phyloP scores from a whole-genome alignment of 2,113 vertebrate species.

The Ahaetulla prasina region DNA sequence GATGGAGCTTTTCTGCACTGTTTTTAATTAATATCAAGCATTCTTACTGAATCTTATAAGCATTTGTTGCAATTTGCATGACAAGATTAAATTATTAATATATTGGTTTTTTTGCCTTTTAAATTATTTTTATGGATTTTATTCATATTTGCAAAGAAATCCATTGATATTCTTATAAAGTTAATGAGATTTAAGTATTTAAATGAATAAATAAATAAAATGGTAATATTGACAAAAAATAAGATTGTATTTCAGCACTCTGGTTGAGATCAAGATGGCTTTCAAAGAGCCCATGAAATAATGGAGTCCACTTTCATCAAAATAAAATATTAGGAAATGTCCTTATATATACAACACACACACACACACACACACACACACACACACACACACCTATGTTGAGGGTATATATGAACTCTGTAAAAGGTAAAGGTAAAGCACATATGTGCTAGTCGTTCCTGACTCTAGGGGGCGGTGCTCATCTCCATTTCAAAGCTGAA shows the following conservation, averaged over 20 bases:
- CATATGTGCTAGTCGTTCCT: too few relatives aligned
- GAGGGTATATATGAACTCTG: not conserved
- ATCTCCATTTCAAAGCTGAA: too few relatives aligned
- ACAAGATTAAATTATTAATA: not conserved
- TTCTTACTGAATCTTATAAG: not conserved
- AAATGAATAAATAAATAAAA: not conserved
- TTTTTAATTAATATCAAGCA: not conserved
- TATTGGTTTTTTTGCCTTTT: not conserved
- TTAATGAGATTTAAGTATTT: not conserved
- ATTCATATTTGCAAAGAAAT: not conserved
- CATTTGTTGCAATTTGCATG: not conserved
- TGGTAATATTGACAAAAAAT: not conserved
- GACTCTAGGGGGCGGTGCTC: too few relatives aligned
- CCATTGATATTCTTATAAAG: not conserved
- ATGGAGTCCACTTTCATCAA: not conserved
- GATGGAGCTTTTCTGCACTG: not conserved
- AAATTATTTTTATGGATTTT: not conserved
- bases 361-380: not conserved
- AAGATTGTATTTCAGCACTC: not conserved
- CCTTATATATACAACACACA: not conserved
- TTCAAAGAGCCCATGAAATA: not conserved
- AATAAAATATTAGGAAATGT: not conserved
- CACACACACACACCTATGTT: not conserved
- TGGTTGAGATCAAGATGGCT: not conserved
- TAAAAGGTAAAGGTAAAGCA: too few relatives aligned